Evolutionary conservation across 2,113 vertebrate species (phyloP).

Genomic region (Psilopogon haemacephalus): DNA sequence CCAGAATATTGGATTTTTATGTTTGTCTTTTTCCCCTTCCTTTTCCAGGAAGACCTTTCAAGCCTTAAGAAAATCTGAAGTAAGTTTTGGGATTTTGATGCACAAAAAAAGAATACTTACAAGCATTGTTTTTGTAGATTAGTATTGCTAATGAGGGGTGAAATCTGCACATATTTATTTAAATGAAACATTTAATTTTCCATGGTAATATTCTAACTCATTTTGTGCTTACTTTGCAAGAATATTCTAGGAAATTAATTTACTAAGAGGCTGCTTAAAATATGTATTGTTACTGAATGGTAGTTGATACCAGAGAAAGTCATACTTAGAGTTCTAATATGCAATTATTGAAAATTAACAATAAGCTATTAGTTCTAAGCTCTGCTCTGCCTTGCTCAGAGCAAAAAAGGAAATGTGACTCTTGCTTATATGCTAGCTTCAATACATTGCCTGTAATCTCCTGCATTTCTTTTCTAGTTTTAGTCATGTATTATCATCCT

Average conservation of each 20-base stretch:
- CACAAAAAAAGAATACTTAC: neutral
- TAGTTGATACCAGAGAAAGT: neutral
- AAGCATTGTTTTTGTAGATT: neutral
- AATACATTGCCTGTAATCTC: neutral
- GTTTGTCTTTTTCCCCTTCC: neutral
- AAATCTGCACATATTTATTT: conserved; percentile 37
- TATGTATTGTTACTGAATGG: neutral
- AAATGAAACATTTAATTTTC: conserved; percentile 35
- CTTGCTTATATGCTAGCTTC: neutral
- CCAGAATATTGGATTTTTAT: neutral
- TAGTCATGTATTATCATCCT: neutral
- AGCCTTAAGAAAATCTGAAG: neutral
- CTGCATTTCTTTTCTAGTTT: neutral
- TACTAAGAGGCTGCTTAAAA: conserved; percentile 11
- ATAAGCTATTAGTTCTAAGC: conserved; percentile 19
- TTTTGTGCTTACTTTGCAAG: conserved; percentile 29
- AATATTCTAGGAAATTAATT: conserved; percentile 34
- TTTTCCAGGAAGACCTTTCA: neutral
- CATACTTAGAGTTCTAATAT: neutral
- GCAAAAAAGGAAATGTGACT: neutral
- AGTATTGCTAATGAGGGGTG: neutral
- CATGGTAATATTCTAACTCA: neutral
- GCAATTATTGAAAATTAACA: conserved; percentile 43
- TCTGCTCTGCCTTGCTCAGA: neutral
- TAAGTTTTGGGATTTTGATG: neutral